Percentiles rank a stretch among this genome's conserved stretches.
phyloP scores from a whole-genome alignment of 2,797 vertebrate genomes.

The Notoglanidium macrostoma region DNA sequence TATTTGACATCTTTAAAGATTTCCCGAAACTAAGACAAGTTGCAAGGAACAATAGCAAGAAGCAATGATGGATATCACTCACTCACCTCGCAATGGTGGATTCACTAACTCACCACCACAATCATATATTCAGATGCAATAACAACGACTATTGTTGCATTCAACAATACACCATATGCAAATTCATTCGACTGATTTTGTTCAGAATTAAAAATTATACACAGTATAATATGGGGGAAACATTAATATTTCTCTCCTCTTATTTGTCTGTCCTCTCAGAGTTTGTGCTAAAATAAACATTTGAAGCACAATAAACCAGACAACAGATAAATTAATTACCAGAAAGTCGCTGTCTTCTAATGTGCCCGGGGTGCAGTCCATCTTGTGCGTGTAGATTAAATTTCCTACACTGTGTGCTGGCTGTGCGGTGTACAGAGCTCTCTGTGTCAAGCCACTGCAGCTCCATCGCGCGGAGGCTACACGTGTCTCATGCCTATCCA shows the following conservation, averaged over 20 bases:
- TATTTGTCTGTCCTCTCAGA: background rate
- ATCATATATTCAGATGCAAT: background rate
- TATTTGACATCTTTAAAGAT: background rate
- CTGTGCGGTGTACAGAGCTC: background rate
- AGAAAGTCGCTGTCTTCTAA: conserved; percentile 1
- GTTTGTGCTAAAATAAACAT: conserved; percentile 5
- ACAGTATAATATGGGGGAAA: background rate
- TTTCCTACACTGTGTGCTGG: background rate
- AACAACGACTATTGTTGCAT: background rate
- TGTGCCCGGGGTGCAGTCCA: background rate
- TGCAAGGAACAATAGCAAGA: background rate
- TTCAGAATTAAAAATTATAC: background rate
- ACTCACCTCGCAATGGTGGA: background rate
- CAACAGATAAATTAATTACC: background rate
- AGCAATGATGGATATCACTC: background rate
- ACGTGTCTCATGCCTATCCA: conserved; percentile 2
- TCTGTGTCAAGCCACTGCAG: background rate
- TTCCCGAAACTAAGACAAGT: background rate
- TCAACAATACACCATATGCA: background rate
- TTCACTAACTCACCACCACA: background rate
- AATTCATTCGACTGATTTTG: too few relatives aligned
- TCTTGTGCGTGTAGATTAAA: background rate
- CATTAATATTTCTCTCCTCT: background rate
- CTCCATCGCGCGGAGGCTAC: background rate
- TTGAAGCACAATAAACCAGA: background rate